Evolutionary conservation across 2,797 vertebrate species (phyloP).

Genomic region (Liasis olivaceus): DNA sequence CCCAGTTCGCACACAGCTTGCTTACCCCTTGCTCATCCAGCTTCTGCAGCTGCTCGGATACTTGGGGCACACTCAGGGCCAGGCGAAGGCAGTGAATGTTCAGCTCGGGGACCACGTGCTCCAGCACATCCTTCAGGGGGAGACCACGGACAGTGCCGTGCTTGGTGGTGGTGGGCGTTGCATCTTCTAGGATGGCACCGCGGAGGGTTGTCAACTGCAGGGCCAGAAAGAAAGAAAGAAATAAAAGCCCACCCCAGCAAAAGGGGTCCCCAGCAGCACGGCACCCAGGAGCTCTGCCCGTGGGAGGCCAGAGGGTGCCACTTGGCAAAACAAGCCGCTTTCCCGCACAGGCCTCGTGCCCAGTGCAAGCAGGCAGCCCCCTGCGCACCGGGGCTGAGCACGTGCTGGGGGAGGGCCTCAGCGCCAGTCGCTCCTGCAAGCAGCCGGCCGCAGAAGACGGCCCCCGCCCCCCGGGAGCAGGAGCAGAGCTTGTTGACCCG

Average conservation of each 20-base stretch:
- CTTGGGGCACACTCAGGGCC: constrained; percentile 85
- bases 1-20: rapidly evolving
- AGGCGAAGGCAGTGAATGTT: constrained; percentile 85
- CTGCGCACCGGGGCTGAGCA: background rate
- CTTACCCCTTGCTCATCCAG: constrained; percentile 95
- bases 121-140: constrained; percentile 86
- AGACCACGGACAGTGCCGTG: constrained; percentile 85
- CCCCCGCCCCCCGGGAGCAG: background rate
- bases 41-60: constrained; percentile 92
- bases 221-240: background rate
- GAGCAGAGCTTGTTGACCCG: background rate
- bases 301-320: background rate
- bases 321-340: background rate
- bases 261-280: background rate
- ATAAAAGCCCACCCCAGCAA: background rate
- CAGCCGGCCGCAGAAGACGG: too few relatives aligned
- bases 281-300: background rate
- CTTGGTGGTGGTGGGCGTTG: constrained; percentile 82
- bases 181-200: constrained; percentile 87
- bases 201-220: constrained; percentile 86
- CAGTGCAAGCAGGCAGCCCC: background rate
- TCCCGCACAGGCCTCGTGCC: background rate
- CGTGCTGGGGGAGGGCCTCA: background rate
- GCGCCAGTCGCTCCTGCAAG: too few relatives aligned
- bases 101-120: constrained; percentile 88